Base-by-base conservation (phyloP, 2,888 invertebrate species). In the Lysandra coridon region DNA sequence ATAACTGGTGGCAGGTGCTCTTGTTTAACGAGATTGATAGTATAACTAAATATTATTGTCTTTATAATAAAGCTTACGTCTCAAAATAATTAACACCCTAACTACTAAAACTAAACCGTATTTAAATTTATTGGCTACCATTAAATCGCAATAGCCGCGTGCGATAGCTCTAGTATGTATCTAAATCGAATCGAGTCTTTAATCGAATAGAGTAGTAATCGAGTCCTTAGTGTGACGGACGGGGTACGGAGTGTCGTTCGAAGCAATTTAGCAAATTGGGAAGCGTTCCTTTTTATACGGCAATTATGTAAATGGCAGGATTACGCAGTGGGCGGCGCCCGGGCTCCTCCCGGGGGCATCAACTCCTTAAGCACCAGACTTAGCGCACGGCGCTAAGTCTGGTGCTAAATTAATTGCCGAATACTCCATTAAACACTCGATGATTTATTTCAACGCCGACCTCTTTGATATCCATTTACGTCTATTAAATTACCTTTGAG, bases 291-390 rank as follows among this genome's bases (percentile, higher is more conserved):
- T 94, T 95, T 95, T 95, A 95, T 94, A 91, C 92, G 90, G 91
- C 94, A 95, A 95, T 95, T 95, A 95, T 95, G 94, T 94, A 95
- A 95, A 95, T 95, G 93, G 94, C 88, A 88, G 92, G 94, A 95
- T 95, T 94, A 94, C 92, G 91, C 89, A 88, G 91, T 91, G 91
- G 93, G 93, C 91, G 93, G 92, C 85, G 90, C 91, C 87, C 89
- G 91, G 91, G 91, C 90, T 89, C 90, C 86, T 89, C 92, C 88
- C 89, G 83, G 84, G 88, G 88, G 88, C 86, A 87, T 84, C 83
- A 87, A 88, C 88, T 89, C 86, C 88, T 90, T 87, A 88, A 88
- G 88, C 90, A 86, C 85, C 90, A 92, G 90, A 92, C 89, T 90
- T 89, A 88, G 89, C 89, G 88, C 90, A n/a, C n/a, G n/a, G n/a